These are phyloP conservation scores for Trogon melanurus DNA, from an alignment of 2,113 vertebrate species.

Conservation along the genomic window DNA sequence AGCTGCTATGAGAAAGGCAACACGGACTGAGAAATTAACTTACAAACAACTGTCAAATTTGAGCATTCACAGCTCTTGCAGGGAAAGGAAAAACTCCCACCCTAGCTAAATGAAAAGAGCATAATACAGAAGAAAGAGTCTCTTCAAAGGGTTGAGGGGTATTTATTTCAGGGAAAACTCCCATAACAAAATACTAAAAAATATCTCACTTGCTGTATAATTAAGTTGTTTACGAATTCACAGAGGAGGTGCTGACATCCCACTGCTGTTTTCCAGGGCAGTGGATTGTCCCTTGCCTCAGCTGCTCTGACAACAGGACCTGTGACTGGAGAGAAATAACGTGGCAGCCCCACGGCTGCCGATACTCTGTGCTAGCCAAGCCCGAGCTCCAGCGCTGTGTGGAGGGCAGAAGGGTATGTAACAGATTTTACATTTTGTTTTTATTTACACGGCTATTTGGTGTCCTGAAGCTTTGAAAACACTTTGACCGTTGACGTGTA, in stretches of 20 bases:
- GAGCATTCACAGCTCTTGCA: neutral
- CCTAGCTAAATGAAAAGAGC: neutral
- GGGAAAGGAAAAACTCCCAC: neutral
- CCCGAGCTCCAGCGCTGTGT: slow-evolving; percentile 85
- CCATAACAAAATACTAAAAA: neutral
- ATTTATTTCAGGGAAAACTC: neutral
- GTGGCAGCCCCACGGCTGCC: slow-evolving; percentile 89
- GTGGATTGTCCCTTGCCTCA: slow-evolving; percentile 96
- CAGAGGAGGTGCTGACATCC: neutral
- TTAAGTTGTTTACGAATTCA: neutral
- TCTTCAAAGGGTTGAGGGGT: neutral
- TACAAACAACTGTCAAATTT: neutral
- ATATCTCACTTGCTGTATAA: neutral
- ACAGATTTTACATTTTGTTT: neutral
- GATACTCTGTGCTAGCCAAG: slow-evolving; percentile 75
- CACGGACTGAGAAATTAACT: neutral
- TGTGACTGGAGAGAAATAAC: slow-evolving; percentile 94
- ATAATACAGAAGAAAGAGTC: neutral
- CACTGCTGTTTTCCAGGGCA: slow-evolving; percentile 79
- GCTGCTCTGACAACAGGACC: slow-evolving; percentile 94
- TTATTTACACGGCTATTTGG: neutral
- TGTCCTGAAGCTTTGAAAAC: neutral
- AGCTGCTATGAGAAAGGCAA: neutral
- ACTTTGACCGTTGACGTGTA: neutral
- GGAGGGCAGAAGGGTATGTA: slow-evolving; percentile 85